Percentiles rank a stretch among this genome's conserved stretches.
phyloP scores from a whole-genome alignment of 2,113 vertebrate genomes.

The Cardinalis cardinalis region DNA sequence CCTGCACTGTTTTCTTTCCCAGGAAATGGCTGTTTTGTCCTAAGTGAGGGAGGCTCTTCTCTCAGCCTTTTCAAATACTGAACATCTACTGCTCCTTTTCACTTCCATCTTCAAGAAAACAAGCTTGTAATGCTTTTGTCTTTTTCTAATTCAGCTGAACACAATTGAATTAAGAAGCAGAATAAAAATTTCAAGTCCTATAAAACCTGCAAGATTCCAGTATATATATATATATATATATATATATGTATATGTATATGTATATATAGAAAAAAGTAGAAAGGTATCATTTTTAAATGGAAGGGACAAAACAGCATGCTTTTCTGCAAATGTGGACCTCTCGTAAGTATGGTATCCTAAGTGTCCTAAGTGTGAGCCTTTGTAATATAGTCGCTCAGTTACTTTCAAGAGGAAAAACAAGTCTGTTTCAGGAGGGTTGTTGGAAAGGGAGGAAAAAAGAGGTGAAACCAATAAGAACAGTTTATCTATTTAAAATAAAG shows the following conservation, averaged over 20 bases:
- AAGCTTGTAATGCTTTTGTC: neutral
- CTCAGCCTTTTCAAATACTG: neutral
- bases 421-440: neutral
- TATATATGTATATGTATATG: neutral
- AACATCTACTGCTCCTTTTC: neutral
- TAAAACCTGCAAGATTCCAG: neutral
- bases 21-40: neutral
- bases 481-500: neutral
- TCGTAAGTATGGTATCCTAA: neutral
- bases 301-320: neutral
- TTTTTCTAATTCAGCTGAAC: neutral
- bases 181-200: neutral
- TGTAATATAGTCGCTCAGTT: neutral
- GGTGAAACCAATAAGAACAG: neutral
- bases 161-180: neutral
- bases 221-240: neutral
- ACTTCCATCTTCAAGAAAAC: neutral
- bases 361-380: accelerated
- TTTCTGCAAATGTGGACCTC: neutral
- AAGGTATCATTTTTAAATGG: neutral
- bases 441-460: neutral
- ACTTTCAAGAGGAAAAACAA: neutral
- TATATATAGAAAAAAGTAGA: neutral
- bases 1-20: neutral
- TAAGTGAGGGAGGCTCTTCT: neutral